Evolutionary conservation across 2,113 vertebrate genomes (phyloP), one percentile per base, ranked within the genome.

Genomic region (Brachionichthys hirsutus): DNA sequence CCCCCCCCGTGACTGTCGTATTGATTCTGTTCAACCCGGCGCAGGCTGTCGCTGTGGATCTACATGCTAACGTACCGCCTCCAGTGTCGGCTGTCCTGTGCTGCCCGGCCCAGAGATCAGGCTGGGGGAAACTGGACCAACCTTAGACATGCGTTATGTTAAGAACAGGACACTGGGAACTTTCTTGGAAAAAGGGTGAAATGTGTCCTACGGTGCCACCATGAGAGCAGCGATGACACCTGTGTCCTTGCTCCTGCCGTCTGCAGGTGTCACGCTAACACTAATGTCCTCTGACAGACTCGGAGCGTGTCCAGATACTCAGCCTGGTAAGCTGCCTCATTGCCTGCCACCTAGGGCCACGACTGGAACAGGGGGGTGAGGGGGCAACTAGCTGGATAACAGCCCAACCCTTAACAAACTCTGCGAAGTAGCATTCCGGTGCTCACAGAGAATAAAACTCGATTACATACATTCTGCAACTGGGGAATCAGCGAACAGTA

Each of bases 1-100:
- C n/a, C n/a, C n/a, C n/a, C 92, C 92, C 89, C 89, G 93, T 93
- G 94, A 95, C 95, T 99, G 95, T 98, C 97, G 94, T 94, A 99
- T 98, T 92, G 90, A 99, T 98, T 98, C 95, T 91, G 90, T 92
- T 94, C 91, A 85, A 87, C 91, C 90, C 87, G 44, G 93, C 89
- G 89, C 87, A 87, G 94, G 94, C 93, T 96, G 97, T 99, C 96
- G 93, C 92, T 91, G 91, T 81, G 88, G 90, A 98, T 99, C 95
- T 95, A 92, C 95, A 95, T 93, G 93, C 92, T 89, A 91, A 92
- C 90, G 56, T 91, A 89, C 87, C 85, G 92, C 93, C 90, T 92
- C 91, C 86, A 92, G 93, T 87, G 12, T 75, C 85, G 89, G 67
- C 76, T 59, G 78, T 62, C 69, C 84, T 72, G 50, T 58, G 61